Percentiles rank a stretch among this genome's conserved stretches.
Conservation (phyloP, 2,797 vertebrate genomes). For the Gymnothorax reevesii region DNA sequence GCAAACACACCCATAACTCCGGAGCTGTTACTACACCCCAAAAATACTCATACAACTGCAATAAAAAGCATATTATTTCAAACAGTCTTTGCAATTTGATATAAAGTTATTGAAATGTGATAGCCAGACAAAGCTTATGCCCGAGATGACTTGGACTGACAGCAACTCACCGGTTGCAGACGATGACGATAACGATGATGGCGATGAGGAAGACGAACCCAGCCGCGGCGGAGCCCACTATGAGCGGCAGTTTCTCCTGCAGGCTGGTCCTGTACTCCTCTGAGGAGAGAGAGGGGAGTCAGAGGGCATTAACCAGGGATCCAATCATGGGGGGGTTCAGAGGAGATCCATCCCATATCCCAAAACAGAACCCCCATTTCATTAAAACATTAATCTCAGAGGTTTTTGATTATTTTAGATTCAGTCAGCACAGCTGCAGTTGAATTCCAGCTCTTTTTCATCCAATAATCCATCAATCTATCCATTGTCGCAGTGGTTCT, state of each 20-base stretch:
- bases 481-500: too few relatives aligned
- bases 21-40: background rate
- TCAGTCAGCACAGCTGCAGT: too few relatives aligned
- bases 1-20: constrained; percentile 34
- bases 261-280: constrained; percentile 92
- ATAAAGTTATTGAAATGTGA: constrained; percentile 17
- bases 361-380: too few relatives aligned
- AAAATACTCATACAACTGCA: background rate
- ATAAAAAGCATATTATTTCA: constrained; percentile 8
- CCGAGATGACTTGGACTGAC: background rate
- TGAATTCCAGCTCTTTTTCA: too few relatives aligned
- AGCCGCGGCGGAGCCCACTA: constrained; percentile 88
- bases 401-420: too few relatives aligned
- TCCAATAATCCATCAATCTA: too few relatives aligned
- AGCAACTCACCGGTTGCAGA: constrained; percentile 84
- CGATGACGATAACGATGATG: constrained; percentile 82
- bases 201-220: constrained; percentile 91
- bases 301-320: background rate
- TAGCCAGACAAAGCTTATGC: constrained; percentile 1
- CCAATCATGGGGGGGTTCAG: too few relatives aligned
- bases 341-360: too few relatives aligned
- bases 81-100: constrained; percentile 2
- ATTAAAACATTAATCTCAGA: too few relatives aligned
- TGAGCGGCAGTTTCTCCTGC: constrained; percentile 93
- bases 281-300: constrained; percentile 48